A percentile compares a stretch with the other conserved stretches of the same genome.
These are phyloP conservation scores for Todiramphus chloris DNA, from an alignment of 2,113 vertebrate genomes.

Conservation along the genomic window DNA sequence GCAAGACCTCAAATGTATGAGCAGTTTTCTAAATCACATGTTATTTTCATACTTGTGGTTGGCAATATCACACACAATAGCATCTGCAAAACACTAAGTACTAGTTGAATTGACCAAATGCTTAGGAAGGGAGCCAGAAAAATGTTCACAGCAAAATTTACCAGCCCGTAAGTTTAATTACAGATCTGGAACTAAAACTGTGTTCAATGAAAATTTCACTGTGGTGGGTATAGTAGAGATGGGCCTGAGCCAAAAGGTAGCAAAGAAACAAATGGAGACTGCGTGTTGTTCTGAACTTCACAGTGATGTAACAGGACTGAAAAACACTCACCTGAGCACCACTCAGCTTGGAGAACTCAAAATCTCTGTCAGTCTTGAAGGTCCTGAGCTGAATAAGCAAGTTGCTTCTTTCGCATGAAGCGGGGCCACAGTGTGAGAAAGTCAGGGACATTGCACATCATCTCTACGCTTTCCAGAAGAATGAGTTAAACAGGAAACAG, in stretches of 20 bases:
- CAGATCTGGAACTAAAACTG: conserved; percentile 16
- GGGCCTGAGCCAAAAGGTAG: not conserved
- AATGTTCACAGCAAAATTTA: conserved; percentile 42
- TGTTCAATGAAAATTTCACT: conserved; percentile 16
- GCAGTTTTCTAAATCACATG: not conserved
- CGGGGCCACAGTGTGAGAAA: not conserved
- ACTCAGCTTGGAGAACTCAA: not conserved
- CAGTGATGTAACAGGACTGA: not conserved
- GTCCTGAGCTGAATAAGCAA: not conserved
- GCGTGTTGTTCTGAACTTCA: not conserved
- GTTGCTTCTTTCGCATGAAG: rapidly evolving
- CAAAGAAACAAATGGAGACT: not conserved
- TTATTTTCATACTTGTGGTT: not conserved
- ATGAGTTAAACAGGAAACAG: not conserved
- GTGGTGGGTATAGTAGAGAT: not conserved
- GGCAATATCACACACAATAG: conserved; percentile 1
- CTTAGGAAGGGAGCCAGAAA: conserved; percentile 33
- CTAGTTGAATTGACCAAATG: conserved; percentile 32
- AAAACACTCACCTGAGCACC: not conserved
- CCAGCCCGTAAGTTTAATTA: conserved; percentile 47
- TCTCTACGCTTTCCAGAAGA: not conserved
- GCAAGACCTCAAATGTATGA: not conserved
- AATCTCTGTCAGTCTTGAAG: not conserved
- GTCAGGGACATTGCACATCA: not conserved
- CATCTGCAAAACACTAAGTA: conserved; percentile 43